Evolutionary conservation across 2,797 vertebrate species (phyloP), one percentile per base, ranked within the genome.

Genomic region (Dendrocincla tyrannina): DNA sequence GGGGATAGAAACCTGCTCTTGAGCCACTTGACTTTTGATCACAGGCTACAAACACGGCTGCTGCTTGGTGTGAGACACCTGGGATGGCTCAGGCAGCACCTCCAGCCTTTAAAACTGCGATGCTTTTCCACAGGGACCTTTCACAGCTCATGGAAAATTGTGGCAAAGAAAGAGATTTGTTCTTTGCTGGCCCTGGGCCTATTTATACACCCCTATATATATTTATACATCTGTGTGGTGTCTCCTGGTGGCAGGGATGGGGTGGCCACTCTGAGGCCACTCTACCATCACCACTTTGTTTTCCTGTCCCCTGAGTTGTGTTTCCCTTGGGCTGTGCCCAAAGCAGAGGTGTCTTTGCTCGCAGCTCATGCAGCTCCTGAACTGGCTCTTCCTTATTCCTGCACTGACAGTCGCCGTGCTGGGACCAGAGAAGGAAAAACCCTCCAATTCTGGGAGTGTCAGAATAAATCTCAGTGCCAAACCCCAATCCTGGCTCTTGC

Each of bases 391-490:
- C 56, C 64, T 79, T 19, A 60, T 27, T 70, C 3, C 6, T 25
- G 16, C 70, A 52, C 68, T 59, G 79, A 67, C 73, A 70, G 66
- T 46, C 81, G 66, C 44, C 60, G 15, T 35, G 66, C 70, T 86
- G 53, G 41, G n/a, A 50, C 30, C 32, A 72, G 66, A 85, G 37
- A 59, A 80, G 41, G 42, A 56, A 86, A 80, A 86, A 2, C 0
- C 11, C n/a, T 63, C 46, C 70, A 88, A 23, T 67, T 24, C 35
- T 52, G 16, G 63, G 35, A 80, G 46, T 80, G 32, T 67, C 85
- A 63, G 42, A 82, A 94, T 85, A 94, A 94, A 96, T 88, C 49
- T 56, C 44, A 52, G 66, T 42, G 55, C 50, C 78, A 72, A 85
- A 85, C 16, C 44, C 30, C 55, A 84, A 4, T 73, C 69, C 86